Evolutionary conservation across 2,888 invertebrate genomes (phyloP), one percentile per base, ranked within the genome.

Genomic region (Uropetala carovei): DNA sequence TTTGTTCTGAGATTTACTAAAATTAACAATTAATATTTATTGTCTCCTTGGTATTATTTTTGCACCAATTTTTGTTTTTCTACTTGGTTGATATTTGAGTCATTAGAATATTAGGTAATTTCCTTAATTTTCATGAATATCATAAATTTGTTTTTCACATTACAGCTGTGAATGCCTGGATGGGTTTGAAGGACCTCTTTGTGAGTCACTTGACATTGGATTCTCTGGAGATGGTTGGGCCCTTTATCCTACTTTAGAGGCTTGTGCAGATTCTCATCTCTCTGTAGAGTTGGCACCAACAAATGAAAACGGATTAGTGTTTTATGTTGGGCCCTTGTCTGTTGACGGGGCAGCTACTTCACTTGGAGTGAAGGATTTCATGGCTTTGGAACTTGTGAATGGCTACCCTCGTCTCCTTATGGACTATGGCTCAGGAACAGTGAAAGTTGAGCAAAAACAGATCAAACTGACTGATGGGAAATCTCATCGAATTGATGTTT

Each of bases 191-290:
- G 99, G 99, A 0, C 98, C 99, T 0, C 97, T 97, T 92, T 99
- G 99, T 95, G 99, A 99, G 95, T 96, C 98, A 93, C 97, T 98
- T 0, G 97, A 97, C 0, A 97, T 99, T 93, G 98, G 98, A 30
- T 99, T 99, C 95, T 96, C 96, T 93, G 98, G 98, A n/a, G 97
- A 97, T 94, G 98, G 99, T 14, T 99, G 98, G 97, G 99, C 99
- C 0, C 97, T 99, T 96, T 99, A 98, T 95, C 97, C 97, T 0
- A 96, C 98, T 0, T 97, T 99, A 60, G 97, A 98, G 60, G 97
- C 98, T 9, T 99, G 99, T 95, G 97, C 97, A 93, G 97, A 97
- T 92, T 97, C 98, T 0, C 97, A 97, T 93, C 97, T 99, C 92
- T 97, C 97, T 93, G 94, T 99, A 92, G 98, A 98, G 93, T 96